Evolutionary conservation across 2,888 invertebrate species (phyloP).

Genomic region (Cephus nigrinus): DNA sequence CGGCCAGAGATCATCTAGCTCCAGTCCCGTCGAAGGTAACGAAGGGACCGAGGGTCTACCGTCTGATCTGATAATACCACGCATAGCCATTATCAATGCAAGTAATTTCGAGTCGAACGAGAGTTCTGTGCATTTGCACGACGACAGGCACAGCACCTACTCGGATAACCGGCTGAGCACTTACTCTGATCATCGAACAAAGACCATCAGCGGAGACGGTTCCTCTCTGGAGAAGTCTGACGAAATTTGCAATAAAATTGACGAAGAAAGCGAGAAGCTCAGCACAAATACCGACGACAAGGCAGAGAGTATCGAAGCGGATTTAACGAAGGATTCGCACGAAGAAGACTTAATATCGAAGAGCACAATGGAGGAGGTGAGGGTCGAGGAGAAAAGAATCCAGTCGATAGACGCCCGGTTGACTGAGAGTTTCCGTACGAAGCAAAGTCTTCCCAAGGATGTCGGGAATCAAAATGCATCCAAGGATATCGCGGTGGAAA

Average conservation of each 20-base stretch:
- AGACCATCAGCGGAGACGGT: conserved; percentile 53
- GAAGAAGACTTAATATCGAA: not conserved
- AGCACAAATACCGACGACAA: not conserved
- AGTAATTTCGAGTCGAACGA: conserved; percentile 62
- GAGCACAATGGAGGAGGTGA: conserved; percentile 2
- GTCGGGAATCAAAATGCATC: not conserved
- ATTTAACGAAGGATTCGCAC: not conserved
- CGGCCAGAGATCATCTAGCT: conserved; percentile 30
- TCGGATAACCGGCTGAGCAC: conserved; percentile 42
- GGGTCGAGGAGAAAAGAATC: not conserved
- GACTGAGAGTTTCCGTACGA: not conserved
- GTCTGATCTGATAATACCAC: conserved; percentile 52
- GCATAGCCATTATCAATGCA: conserved; percentile 61
- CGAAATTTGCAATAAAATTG: conserved; percentile 40
- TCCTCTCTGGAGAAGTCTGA: conserved; percentile 51
- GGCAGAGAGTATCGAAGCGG: not conserved
- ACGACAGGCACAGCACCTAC: conserved; percentile 36
- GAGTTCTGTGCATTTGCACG: conserved; percentile 55
- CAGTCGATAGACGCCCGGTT: not conserved
- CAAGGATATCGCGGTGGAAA: not conserved
- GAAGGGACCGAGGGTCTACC: conserved; percentile 2
- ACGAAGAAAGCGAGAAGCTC: conserved; percentile 41
- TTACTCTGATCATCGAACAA: conserved; percentile 48
- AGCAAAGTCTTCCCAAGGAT: not conserved
- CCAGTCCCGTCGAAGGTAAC: conserved; percentile 28